These are phyloP conservation scores for Trissolcus basalis DNA, from an alignment of 1,140 invertebrate genomes.

Conservation along the genomic window DNA sequence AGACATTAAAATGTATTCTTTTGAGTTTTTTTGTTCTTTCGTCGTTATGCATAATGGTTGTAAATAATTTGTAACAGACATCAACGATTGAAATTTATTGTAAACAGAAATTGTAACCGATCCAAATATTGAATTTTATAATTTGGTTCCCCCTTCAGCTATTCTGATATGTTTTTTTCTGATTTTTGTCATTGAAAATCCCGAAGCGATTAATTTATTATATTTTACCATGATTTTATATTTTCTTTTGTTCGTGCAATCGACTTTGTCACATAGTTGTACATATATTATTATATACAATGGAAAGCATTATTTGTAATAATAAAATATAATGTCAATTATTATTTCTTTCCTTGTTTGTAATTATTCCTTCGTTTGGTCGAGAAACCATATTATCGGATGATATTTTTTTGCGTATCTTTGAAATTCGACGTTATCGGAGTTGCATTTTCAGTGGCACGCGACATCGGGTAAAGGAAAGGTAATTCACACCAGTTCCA, in stretches of 20 bases:
- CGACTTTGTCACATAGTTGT: conserved; percentile 34
- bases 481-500: conserved; percentile 68
- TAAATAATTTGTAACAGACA: too few relatives aligned
- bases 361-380: not conserved
- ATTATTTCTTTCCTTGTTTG: conserved; percentile 31
- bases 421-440: not conserved
- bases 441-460: conserved; percentile 74
- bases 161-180: not conserved
- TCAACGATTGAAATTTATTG: too few relatives aligned
- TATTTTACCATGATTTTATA: conserved; percentile 20
- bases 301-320: conserved; percentile 37
- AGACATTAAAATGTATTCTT: too few relatives aligned
- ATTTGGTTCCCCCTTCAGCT: too few relatives aligned
- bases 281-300: conserved; percentile 41
- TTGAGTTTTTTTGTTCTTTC: too few relatives aligned
- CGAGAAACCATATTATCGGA: too few relatives aligned
- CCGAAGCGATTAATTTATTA: conserved; percentile 13
- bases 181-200: conserved; percentile 17
- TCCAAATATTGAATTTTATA: too few relatives aligned
- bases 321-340: conserved; percentile 27
- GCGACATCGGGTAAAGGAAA: conserved; percentile 59
- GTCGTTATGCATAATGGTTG: too few relatives aligned
- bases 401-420: too few relatives aligned
- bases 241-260: conserved; percentile 37
- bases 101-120: too few relatives aligned